A percentile compares a stretch with the other conserved stretches of the same genome.
Evolutionary conservation across 1,140 invertebrate genomes (phyloP).

Genomic region (Sipha flava): DNA sequence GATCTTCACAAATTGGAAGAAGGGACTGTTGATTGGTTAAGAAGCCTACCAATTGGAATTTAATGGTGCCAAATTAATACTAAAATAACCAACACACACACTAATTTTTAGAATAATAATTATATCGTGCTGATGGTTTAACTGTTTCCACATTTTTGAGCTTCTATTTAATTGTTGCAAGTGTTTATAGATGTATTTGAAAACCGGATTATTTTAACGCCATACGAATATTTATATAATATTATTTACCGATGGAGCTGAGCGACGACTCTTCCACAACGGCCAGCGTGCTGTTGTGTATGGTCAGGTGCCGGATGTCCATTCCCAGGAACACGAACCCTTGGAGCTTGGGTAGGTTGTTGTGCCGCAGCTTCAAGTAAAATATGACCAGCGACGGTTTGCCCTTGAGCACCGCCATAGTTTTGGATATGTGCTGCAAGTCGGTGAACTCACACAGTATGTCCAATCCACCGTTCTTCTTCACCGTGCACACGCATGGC

Average conservation of each 20-base stretch:
- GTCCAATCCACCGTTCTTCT: slow-evolving; percentile 77
- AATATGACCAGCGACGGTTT: slow-evolving; percentile 61
- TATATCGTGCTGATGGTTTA: not conserved
- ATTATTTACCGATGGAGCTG: slow-evolving; percentile 72
- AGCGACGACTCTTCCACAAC: slow-evolving; percentile 76
- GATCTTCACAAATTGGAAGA: not conserved
- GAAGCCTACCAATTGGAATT: not conserved
- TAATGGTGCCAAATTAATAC: not conserved
- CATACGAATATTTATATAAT: not conserved
- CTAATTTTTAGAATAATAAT: not conserved
- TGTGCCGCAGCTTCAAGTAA: slow-evolving; percentile 76
- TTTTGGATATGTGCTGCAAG: slow-evolving; percentile 53
- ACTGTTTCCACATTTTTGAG: not conserved
- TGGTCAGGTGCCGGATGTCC: slow-evolving; percentile 75
- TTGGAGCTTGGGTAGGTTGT: slow-evolving; percentile 69
- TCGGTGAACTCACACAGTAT: slow-evolving; percentile 74
- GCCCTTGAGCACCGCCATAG: slow-evolving; percentile 67
- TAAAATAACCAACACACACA: not conserved
- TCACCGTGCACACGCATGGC: slow-evolving; percentile 70
- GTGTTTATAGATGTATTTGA: not conserved
- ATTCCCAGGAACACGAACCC: slow-evolving; percentile 77
- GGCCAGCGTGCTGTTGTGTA: slow-evolving; percentile 75
- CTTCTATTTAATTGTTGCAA: not conserved
- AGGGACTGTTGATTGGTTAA: not conserved
- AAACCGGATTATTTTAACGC: not conserved